phyloP scores from a whole-genome alignment of 2,797 vertebrate genomes.

The Karalla daura region DNA sequence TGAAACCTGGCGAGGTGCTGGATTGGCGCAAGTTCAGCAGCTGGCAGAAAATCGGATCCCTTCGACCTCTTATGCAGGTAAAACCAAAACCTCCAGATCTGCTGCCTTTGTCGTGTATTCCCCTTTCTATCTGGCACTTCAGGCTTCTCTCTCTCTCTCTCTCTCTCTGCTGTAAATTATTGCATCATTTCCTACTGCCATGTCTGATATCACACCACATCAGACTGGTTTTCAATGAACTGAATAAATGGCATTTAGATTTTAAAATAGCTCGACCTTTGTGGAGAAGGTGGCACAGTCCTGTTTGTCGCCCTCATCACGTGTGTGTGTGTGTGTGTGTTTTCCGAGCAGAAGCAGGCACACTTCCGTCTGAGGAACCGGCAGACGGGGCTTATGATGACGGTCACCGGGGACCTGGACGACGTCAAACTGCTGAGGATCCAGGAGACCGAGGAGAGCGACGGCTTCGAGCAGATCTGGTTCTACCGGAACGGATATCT shows the following conservation, averaged over 20 bases:
- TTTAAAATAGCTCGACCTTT: too few species aligned
- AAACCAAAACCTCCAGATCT: too few species aligned
- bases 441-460: conserved; percentile 86
- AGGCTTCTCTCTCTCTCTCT: too few species aligned
- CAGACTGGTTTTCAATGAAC: too few species aligned
- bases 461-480: conserved; percentile 92
- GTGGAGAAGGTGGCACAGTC: too few species aligned
- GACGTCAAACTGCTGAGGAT: conserved; percentile 91
- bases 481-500: conserved; percentile 90
- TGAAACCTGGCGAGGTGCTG: conserved; percentile 86
- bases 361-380: conserved; percentile 90
- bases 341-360: conserved; percentile 85
- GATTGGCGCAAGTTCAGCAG: conserved; percentile 86
- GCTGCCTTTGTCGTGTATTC: too few species aligned
- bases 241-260: too few species aligned
- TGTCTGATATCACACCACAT: too few species aligned
- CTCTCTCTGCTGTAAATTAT: too few species aligned
- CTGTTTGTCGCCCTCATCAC: neutral
- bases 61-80: conserved; percentile 92
- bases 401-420: conserved; percentile 88
- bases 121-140: too few species aligned
- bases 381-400: conserved; percentile 87
- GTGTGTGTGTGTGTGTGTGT: too few species aligned
- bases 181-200: too few species aligned
- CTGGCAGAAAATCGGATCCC: conserved; percentile 90